Evolutionary conservation across 2,888 invertebrate species (phyloP).

Genomic region (Geotrupes spiniger): DNA sequence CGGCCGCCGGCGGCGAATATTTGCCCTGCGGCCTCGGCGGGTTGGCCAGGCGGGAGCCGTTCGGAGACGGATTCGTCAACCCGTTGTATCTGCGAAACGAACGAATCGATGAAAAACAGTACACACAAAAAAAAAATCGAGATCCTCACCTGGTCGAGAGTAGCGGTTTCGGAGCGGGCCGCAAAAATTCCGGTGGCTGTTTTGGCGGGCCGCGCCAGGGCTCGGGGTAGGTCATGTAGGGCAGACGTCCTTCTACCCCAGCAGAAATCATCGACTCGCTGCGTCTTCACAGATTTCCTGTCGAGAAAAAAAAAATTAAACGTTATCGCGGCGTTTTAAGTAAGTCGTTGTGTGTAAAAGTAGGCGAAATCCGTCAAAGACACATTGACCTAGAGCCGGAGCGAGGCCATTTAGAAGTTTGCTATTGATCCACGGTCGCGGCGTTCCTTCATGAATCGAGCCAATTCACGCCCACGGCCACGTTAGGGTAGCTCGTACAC

Average conservation of each 20-base stretch:
- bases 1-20: constrained; percentile 44
- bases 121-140: not conserved
- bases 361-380: constrained; percentile 15
- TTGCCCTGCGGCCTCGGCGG: constrained; percentile 42
- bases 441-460: constrained; percentile 19
- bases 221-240: constrained; percentile 55
- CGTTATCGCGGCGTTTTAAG: not conserved
- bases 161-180: constrained; percentile 61
- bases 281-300: constrained; percentile 45
- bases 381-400: constrained; percentile 22
- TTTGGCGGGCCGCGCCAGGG: constrained; percentile 57
- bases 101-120: no score
- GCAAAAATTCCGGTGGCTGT: constrained; percentile 61
- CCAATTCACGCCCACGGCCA: constrained; percentile 11
- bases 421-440: constrained; percentile 16
- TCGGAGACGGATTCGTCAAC: constrained; percentile 38
- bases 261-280: constrained; percentile 64
- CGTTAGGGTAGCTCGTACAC: no score
- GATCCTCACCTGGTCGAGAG: constrained; percentile 55
- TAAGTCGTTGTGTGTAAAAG: not conserved
- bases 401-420: constrained; percentile 20
- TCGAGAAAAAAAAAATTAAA: constrained; percentile 35
- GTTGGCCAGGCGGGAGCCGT: constrained; percentile 41
- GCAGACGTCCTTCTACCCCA: constrained; percentile 63
- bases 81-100: constrained; percentile 46